A percentile compares a stretch with the other conserved stretches of the same genome.
Evolutionary conservation across 1,140 invertebrate genomes (phyloP).

Genomic region (Ceratoteleas bidentatus): DNA sequence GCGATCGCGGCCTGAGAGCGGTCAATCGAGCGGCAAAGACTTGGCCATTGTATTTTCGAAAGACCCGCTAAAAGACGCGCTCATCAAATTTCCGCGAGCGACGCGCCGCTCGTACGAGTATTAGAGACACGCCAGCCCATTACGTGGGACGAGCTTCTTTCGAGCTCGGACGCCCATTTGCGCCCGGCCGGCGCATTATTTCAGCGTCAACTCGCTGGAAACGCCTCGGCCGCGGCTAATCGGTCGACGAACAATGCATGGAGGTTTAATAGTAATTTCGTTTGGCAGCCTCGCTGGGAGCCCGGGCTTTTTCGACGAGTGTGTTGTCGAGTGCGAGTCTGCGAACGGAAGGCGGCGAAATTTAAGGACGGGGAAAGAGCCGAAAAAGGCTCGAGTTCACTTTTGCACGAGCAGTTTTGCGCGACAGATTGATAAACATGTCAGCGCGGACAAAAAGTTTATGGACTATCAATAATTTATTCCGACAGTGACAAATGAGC

Average conservation of each 20-base stretch:
- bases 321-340: too few relatives aligned
- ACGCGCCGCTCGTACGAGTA: background rate
- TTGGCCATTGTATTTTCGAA: slow-evolving; percentile 71
- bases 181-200: background rate
- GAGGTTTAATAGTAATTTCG: slow-evolving; percentile 14
- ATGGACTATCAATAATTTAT: too few relatives aligned
- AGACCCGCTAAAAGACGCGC: slow-evolving; percentile 72
- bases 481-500: too few relatives aligned
- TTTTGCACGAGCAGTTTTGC: too few relatives aligned
- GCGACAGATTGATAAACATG: too few relatives aligned
- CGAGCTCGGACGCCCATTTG: slow-evolving; percentile 20
- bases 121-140: too few relatives aligned
- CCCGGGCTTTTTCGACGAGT: too few relatives aligned
- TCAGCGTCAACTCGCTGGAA: slow-evolving; percentile 30
- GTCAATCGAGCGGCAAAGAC: slow-evolving; percentile 77
- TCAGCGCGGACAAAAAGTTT: too few relatives aligned
- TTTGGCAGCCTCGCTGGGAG: too few relatives aligned
- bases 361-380: too few relatives aligned
- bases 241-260: background rate
- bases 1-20: slow-evolving; percentile 68
- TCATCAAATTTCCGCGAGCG: slow-evolving; percentile 66
- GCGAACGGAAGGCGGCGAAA: too few relatives aligned
- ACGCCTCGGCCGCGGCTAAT: slow-evolving; percentile 20
- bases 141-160: background rate
- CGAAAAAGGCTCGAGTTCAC: too few relatives aligned